These are phyloP conservation scores for Hipposideros armiger DNA, from an alignment of 2,113 vertebrate genomes.

Conservation along the genomic window DNA sequence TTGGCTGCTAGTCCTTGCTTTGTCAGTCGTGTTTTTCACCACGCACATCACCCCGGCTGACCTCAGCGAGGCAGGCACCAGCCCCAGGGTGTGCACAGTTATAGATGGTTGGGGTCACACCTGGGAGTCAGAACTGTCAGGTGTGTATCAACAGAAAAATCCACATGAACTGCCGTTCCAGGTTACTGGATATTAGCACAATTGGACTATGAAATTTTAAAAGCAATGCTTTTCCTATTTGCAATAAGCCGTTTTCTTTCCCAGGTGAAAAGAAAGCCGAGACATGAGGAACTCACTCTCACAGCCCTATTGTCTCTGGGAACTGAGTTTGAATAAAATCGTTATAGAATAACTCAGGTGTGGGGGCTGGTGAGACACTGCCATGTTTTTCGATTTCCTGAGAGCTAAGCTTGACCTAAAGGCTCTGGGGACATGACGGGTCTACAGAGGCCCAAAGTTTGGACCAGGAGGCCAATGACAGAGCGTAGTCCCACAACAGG, in stretches of 20 bases:
- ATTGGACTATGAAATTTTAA: not conserved
- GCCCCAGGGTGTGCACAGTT: not conserved
- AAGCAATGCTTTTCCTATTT: conserved; percentile 36
- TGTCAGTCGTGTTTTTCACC: not conserved
- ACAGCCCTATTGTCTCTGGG: not conserved
- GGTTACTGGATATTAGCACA: not conserved
- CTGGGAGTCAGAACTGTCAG: not conserved
- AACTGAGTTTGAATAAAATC: not conserved
- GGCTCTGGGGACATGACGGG: not conserved
- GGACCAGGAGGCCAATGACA: not conserved
- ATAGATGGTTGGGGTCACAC: not conserved
- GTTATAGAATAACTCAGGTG: not conserved
- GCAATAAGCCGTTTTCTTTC: not conserved
- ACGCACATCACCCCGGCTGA: not conserved
- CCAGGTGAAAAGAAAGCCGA: not conserved
- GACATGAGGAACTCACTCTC: not conserved
- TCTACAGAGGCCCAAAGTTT: not conserved
- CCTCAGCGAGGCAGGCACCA: not conserved
- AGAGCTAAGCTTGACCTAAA: not conserved
- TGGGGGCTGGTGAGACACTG: not conserved
- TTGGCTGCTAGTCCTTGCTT: not conserved
- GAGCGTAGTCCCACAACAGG: not conserved
- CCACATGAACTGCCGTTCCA: not conserved
- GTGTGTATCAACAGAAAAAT: not conserved
- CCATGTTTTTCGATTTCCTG: not conserved